Evolutionary conservation across 2,888 invertebrate genomes (phyloP).

Genomic region (Metallyticus violacea): DNA sequence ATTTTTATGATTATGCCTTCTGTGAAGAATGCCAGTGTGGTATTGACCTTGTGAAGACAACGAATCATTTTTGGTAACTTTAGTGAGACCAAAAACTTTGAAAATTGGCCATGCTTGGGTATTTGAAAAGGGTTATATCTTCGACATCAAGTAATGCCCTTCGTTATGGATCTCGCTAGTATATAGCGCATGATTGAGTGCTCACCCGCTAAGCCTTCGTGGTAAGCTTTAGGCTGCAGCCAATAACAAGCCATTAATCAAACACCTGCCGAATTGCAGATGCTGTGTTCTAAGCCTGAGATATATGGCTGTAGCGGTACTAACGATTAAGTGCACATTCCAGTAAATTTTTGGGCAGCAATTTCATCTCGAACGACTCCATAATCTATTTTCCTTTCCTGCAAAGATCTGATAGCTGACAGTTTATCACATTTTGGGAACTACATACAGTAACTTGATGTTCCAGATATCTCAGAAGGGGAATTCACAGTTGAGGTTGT

Average conservation of each 20-base stretch:
- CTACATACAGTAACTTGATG: not conserved
- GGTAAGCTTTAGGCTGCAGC: not conserved
- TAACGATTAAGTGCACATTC: not conserved
- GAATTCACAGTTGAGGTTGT: no score
- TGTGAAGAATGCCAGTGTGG: no score
- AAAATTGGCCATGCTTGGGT: no score
- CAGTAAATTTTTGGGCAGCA: not conserved
- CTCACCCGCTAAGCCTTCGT: not conserved
- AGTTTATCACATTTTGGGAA: not conserved
- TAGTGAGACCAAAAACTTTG: no score
- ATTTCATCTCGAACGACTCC: not conserved
- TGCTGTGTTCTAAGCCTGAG: not conserved
- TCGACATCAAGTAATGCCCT: not conserved
- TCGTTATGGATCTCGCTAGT: not conserved
- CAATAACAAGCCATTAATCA: not conserved
- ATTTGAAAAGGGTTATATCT: not conserved
- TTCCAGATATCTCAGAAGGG: not conserved
- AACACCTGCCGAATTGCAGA: not conserved
- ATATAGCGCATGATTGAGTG: not conserved
- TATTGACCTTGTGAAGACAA: no score
- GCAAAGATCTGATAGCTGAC: not conserved
- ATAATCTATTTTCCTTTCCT: not conserved
- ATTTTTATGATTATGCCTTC: no score
- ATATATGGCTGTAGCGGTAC: not conserved
- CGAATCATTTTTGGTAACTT: no score